Conservation (phyloP, 2,113 vertebrate genomes). For the Callopanchax toddi region DNA sequence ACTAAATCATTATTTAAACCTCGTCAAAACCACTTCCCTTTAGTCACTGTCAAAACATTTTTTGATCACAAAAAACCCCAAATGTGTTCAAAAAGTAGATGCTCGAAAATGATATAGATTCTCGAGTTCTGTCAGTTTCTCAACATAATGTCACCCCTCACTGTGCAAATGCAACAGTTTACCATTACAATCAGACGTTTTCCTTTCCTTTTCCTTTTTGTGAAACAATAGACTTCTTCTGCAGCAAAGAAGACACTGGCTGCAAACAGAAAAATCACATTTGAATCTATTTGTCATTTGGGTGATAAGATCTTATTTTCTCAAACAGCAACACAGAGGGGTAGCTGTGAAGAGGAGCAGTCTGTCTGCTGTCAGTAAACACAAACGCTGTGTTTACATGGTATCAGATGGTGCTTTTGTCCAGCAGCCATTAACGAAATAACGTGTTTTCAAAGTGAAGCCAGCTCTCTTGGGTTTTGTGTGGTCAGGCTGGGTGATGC, state of each 20-base stretch:
- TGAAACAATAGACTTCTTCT: background rate
- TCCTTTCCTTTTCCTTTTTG: background rate
- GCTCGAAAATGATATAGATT: too few relatives aligned
- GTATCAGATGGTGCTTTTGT: background rate
- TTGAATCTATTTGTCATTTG: slow-evolving; percentile 1
- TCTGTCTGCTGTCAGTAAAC: background rate
- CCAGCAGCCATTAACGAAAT: background rate
- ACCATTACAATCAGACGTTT: background rate
- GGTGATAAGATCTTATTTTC: background rate
- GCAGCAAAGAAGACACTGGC: background rate
- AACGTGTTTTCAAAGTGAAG: background rate
- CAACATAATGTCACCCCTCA: background rate
- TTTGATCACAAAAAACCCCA: too few relatives aligned
- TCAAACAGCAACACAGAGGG: background rate
- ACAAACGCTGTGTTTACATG: background rate
- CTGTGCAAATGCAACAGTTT: background rate
- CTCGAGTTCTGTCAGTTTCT: too few relatives aligned
- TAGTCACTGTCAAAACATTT: too few relatives aligned
- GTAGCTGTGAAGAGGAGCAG: slow-evolving; percentile 1
- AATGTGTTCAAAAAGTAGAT: too few relatives aligned
- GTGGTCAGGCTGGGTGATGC: background rate
- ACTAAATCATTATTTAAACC: too few relatives aligned
- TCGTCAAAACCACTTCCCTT: too few relatives aligned
- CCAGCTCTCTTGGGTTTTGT: background rate
- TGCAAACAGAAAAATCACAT: background rate